Conservation (phyloP, 2,888 invertebrate genomes). For the Amphimallon solstitiale region DNA sequence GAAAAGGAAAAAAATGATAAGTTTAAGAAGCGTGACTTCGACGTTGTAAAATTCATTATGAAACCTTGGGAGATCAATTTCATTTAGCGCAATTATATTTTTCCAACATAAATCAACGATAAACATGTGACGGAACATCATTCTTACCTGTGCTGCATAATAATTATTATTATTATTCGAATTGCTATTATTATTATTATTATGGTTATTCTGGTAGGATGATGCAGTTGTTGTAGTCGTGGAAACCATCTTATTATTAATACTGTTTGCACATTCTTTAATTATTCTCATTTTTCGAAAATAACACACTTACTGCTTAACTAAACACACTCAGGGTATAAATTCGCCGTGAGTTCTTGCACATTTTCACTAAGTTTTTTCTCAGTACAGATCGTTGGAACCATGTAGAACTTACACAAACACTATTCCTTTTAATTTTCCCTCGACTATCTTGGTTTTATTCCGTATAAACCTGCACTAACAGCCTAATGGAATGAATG, state of each 20-base stretch:
- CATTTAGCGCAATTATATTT: neutral
- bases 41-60: too few species aligned
- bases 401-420: too few species aligned
- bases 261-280: neutral
- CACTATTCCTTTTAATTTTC: too few species aligned
- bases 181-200: constrained; percentile 6
- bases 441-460: too few species aligned
- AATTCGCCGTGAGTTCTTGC: neutral
- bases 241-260: constrained; percentile 22
- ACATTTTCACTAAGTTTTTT: neutral
- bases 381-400: too few species aligned
- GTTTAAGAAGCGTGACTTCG: too few species aligned
- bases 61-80: neutral
- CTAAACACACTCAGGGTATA: neutral
- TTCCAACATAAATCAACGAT: neutral
- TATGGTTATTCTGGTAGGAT: too few species aligned
- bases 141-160: constrained; percentile 19
- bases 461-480: too few species aligned
- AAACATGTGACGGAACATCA: neutral
- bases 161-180: constrained; percentile 19
- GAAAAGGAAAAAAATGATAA: too few species aligned
- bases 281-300: constrained; percentile 20
- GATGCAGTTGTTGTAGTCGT: neutral
- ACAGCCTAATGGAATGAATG: too few species aligned
- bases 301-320: neutral